A percentile compares a stretch with the other conserved stretches of the same genome.
Evolutionary conservation across 2,888 invertebrate species (phyloP).

Genomic region (Diarsia mendica): DNA sequence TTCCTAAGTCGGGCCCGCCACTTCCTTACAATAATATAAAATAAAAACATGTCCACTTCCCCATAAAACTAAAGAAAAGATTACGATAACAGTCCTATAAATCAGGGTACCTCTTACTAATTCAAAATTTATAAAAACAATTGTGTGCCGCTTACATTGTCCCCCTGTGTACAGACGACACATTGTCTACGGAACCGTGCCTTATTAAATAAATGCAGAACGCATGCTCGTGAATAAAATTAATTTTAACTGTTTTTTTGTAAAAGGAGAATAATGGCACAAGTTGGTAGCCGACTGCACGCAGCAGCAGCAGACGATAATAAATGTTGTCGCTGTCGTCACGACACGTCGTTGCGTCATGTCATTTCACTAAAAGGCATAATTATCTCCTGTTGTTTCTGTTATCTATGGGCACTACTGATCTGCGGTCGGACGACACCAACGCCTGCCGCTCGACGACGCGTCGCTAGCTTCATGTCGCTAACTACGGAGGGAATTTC

Average conservation of each 20-base stretch:
- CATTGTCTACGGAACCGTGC: slow-evolving; percentile 39
- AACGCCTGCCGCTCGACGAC: too few species aligned
- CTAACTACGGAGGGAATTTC: too few species aligned
- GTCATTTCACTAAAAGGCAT: too few species aligned
- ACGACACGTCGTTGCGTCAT: too few species aligned
- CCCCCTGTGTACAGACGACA: slow-evolving; percentile 57
- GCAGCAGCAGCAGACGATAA: too few species aligned
- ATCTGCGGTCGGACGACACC: too few species aligned
- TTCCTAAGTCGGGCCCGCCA: too few species aligned
- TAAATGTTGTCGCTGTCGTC: too few species aligned
- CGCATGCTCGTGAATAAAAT: slow-evolving; percentile 39
- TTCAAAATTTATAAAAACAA: slow-evolving; percentile 59
- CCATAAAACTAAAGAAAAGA: slow-evolving; percentile 17
- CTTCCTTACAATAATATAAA: background rate
- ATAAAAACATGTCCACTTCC: background rate
- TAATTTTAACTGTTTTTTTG: slow-evolving; percentile 6
- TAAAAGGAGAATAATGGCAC: background rate
- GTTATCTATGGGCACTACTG: too few species aligned
- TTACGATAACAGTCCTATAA: slow-evolving; percentile 38
- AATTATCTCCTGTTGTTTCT: too few species aligned
- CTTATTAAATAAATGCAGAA: slow-evolving; percentile 67
- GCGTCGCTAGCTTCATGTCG: too few species aligned
- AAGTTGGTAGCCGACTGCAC: too few species aligned
- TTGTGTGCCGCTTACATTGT: slow-evolving; percentile 51
- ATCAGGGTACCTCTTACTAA: slow-evolving; percentile 35